These are phyloP conservation scores for Drosophila arawakana DNA, from an alignment of 1,140 invertebrate species.

Conservation along the genomic window DNA sequence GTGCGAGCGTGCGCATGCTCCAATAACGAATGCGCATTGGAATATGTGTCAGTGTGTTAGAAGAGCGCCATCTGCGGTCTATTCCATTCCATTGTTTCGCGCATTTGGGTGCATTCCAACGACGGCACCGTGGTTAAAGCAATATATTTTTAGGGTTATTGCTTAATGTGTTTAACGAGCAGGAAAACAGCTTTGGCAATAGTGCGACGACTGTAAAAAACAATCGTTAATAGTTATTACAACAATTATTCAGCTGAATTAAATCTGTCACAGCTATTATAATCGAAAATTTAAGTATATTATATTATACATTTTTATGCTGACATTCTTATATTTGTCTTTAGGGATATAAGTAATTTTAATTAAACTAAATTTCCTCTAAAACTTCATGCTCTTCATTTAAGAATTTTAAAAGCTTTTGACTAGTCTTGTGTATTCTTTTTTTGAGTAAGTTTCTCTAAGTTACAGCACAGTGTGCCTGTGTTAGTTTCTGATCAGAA, in stretches of 20 bases:
- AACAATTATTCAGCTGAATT: neutral
- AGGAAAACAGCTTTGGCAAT: neutral
- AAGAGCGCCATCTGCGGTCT: constrained; percentile 38
- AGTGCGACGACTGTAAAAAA: neutral
- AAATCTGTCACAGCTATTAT: too few relatives aligned
- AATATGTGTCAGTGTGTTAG: constrained; percentile 79
- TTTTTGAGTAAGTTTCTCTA: too few relatives aligned
- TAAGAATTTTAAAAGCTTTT: too few relatives aligned
- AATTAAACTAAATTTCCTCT: too few relatives aligned
- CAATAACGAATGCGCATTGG: constrained; percentile 60
- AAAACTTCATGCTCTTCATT: too few relatives aligned
- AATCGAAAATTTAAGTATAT: neutral
- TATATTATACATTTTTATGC: neutral
- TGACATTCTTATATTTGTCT: too few relatives aligned
- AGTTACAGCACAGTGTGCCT: neutral
- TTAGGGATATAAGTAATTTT: too few relatives aligned
- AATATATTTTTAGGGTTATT: constrained; percentile 1
- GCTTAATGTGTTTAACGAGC: neutral
- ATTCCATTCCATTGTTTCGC: constrained; percentile 56
- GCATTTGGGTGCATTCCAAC: constrained; percentile 9
- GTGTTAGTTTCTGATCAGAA: neutral
- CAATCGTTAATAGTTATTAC: neutral
- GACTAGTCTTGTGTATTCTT: too few relatives aligned
- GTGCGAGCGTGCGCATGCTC: constrained; percentile 22
- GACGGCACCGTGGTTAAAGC: constrained; percentile 59